phyloP scores from a whole-genome alignment of 1,140 invertebrate species.

The Meloidogyne chitwoodi region DNA sequence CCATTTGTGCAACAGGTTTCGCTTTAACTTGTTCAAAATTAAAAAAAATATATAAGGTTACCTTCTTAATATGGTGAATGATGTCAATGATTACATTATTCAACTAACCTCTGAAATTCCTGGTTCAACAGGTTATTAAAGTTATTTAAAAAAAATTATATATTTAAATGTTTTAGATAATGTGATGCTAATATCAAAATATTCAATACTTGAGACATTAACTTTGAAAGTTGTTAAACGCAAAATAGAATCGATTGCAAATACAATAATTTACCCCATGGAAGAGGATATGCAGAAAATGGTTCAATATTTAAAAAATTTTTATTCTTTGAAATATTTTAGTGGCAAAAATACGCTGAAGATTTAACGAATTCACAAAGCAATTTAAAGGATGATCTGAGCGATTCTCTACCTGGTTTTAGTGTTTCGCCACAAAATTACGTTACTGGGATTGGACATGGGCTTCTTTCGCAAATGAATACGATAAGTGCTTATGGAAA shows the following conservation, averaged over 20 bases:
- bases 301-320: constrained; percentile 10
- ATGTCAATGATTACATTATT: constrained; percentile 39
- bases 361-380: constrained; percentile 7
- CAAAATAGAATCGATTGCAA: constrained; percentile 40
- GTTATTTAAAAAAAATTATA: neutral
- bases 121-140: neutral
- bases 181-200: constrained; percentile 25
- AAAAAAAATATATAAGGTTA: constrained; percentile 32
- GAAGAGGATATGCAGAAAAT: constrained; percentile 44
- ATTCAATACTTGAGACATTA: constrained; percentile 27
- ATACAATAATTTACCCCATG: constrained; percentile 43
- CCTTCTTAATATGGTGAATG: constrained; percentile 40
- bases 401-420: constrained; percentile 38
- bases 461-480: constrained; percentile 45
- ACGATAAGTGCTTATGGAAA: constrained; percentile 38
- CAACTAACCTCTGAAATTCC: neutral
- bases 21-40: neutral
- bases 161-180: constrained; percentile 6
- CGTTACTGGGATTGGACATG: constrained; percentile 47
- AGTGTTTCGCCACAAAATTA: constrained; percentile 47
- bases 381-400: constrained; percentile 27
- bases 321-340: neutral
- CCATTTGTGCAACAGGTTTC: constrained; percentile 39
- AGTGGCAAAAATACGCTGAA: constrained; percentile 13
- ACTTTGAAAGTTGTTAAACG: constrained; percentile 35